phyloP scores from a whole-genome alignment of 2,888 invertebrate species.

The Eupsilia transversa region DNA sequence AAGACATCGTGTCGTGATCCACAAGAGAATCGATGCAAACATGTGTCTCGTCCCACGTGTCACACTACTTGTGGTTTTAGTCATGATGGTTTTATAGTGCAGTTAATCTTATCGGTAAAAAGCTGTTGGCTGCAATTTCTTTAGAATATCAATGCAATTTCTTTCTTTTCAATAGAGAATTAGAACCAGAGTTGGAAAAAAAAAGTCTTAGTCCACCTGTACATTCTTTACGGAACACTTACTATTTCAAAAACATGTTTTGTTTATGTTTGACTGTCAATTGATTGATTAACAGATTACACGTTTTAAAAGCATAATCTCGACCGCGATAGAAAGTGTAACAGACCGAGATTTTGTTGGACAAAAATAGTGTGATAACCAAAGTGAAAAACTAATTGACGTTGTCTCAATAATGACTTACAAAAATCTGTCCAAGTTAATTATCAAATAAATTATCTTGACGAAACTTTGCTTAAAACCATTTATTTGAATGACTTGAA shows the following conservation, averaged over 20 bases:
- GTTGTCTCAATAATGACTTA: not conserved
- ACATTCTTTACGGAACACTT: not conserved
- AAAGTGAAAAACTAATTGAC: not conserved
- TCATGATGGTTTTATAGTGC: not conserved
- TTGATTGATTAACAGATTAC: too few relatives aligned
- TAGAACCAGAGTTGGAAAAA: not conserved
- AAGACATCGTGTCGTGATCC: constrained; percentile 33
- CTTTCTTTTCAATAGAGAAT: not conserved
- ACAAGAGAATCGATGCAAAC: constrained; percentile 25
- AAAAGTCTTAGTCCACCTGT: not conserved
- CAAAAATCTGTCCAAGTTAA: constrained; percentile 14
- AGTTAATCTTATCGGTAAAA: not conserved
- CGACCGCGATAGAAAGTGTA: too few relatives aligned
- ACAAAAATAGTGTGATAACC: too few relatives aligned
- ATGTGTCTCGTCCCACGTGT: constrained; percentile 11
- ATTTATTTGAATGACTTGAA: not conserved
- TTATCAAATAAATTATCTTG: constrained; percentile 17
- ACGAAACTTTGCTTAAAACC: not conserved
- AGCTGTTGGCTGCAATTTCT: constrained; percentile 1
- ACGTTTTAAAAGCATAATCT: too few relatives aligned
- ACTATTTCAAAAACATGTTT: too few relatives aligned
- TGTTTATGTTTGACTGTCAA: too few relatives aligned
- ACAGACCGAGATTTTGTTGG: too few relatives aligned
- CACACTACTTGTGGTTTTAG: not conserved
- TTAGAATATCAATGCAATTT: too few relatives aligned